phyloP scores from a whole-genome alignment of 2,888 invertebrate species.

The Saturnia pavonia region DNA sequence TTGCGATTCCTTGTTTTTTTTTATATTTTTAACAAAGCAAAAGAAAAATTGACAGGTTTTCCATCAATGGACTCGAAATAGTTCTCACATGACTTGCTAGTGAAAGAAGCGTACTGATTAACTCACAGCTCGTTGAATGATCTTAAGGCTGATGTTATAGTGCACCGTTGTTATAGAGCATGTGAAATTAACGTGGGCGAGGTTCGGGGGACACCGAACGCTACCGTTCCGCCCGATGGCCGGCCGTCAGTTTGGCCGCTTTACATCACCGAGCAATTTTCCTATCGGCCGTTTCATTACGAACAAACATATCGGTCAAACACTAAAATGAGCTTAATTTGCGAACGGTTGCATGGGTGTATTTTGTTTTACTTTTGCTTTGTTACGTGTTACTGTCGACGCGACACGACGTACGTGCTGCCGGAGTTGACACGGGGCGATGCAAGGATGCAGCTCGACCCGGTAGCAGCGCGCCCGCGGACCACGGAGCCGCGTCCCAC shows the following conservation, averaged over 20 bases:
- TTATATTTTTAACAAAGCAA: slow-evolving; percentile 77
- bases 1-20: slow-evolving; percentile 78
- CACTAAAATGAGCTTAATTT: slow-evolving; percentile 63
- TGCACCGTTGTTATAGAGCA: slow-evolving; percentile 63
- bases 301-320: slow-evolving; percentile 40
- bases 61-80: slow-evolving; percentile 54
- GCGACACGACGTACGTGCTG: slow-evolving; percentile 58
- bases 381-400: slow-evolving; percentile 62
- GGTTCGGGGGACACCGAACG: slow-evolving; percentile 47
- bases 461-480: slow-evolving; percentile 42
- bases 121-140: slow-evolving; percentile 79
- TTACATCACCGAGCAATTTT: slow-evolving; percentile 50
- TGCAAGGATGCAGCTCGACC: slow-evolving; percentile 39
- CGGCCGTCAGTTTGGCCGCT: slow-evolving; percentile 42
- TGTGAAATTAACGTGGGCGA: slow-evolving; percentile 49
- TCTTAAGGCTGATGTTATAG: slow-evolving; percentile 72
- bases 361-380: slow-evolving; percentile 81
- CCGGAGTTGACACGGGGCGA: slow-evolving; percentile 64
- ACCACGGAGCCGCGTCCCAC: slow-evolving; percentile 60
- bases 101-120: slow-evolving; percentile 65
- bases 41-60: slow-evolving; percentile 69
- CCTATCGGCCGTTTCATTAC: slow-evolving; percentile 51
- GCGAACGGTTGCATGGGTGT: slow-evolving; percentile 71
- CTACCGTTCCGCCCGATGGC: slow-evolving; percentile 39
- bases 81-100: slow-evolving; percentile 70